Base-by-base conservation (phyloP, 2,888 invertebrate genomes). In the Sthenelais limicola region DNA sequence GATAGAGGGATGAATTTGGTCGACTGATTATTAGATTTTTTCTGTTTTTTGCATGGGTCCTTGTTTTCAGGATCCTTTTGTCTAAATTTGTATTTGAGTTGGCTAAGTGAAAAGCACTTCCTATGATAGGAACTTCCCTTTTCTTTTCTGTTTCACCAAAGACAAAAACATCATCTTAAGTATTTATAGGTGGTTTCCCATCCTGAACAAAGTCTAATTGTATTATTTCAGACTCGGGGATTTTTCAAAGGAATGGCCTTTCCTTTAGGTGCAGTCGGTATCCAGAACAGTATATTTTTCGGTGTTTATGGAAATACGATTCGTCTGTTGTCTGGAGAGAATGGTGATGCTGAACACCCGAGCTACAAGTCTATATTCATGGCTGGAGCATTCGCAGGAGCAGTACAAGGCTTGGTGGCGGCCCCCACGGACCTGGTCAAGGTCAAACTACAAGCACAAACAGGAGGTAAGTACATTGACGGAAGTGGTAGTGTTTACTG, bases 341-440 rank as follows among this genome's bases (percentile, higher is more conserved):
- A 32, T 12, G 32, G 56, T 4, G 56, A 32, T 3, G 30, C 26
- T 43, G 71, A 43, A 1, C 32, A 24, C 28, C 70, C 70, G 15
- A 33, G 43, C 12, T 73, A 73, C 26, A 15, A 24, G 0, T 70
- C 91, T 78, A 89, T 91, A 78, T 90, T 91, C 74, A 69, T 90
- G 30, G 91, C 91, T 68, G 92, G 92, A 0, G 90, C 90, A 28
- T 83, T 91, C 28, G 92, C 90, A 0, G 92, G 92, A 3, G 84
- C 90, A 43, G 87, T 89, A 0, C 92, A 92, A 82, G 85, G 90
- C 0, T 84, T 91, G 15, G 88, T 92, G 24, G 90, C 91, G 0
- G 91, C 91, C 80, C 93, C 93, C 0, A 90, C 92, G 51, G 93
- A 93, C 82, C 82, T 92, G 35, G 88, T 93, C 30, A 93, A 93